Evolutionary conservation across 2,113 vertebrate genomes (phyloP), one percentile per base, ranked within the genome.

Genomic region (Cochlearius cochlearius): DNA sequence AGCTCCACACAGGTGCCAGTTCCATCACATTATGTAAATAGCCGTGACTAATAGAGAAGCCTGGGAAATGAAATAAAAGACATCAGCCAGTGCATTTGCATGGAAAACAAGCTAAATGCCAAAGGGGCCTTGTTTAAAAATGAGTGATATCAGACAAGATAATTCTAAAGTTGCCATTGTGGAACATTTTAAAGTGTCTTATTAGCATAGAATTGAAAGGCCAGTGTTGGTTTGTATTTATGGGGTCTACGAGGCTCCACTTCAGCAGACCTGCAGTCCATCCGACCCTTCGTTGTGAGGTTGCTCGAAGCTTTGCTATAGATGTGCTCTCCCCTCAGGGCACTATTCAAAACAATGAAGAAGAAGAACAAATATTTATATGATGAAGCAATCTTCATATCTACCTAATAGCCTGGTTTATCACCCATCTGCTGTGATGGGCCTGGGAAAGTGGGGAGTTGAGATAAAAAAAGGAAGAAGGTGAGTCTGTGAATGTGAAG

Each of bases 21-120:
- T 88, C 95, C 84, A 91, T 96, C 93, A 96, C 90, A 93, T 96
- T 94, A 97, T 96, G 93, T 92, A 96, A 97, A 97, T 89, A 75
- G 79, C 43, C 55, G 56, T 96, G 94, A 97, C 82, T 97, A 92
- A 97, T 34, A 94, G 93, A 88, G 83, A 66, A 93, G 78, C 78
- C 85, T 68, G 26, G 71, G 67, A 91, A 95, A 90, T 72, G 39
- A 85, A 95, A 92, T 76, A 79, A 91, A 94, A 96, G 84, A 30
- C 86, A 88, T 95, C 78, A 95, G 66, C 73, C 84, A 94, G 86
- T 75, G 86, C 68, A 91, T 91, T 89, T 88, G 73, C 91, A 78
- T 87, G 73, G 91, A 93, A 97, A 94, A 56, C 64, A 86, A 69
- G 53, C 66, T 53, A 17, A 41, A 43, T 73, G 85, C 80, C 63